phyloP scores from a whole-genome alignment of 2,797 vertebrate species.

The Sebastes taczanowskii region DNA sequence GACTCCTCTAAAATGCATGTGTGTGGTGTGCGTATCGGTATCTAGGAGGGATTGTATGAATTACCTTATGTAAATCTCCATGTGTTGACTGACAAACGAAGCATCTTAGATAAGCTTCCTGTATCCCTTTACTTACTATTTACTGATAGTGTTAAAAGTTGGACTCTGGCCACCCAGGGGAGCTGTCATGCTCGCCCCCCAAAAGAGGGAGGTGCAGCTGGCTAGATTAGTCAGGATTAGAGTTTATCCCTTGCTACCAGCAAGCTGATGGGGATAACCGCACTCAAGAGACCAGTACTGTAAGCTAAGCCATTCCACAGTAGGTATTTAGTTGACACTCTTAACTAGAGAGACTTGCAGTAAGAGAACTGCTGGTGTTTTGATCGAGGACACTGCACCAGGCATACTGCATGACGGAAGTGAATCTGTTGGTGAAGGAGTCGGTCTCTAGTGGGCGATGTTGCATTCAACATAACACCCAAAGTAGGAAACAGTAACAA shows the following conservation, averaged over 20 bases:
- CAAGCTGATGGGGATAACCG: conserved; percentile 60
- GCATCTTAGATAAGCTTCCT: background rate
- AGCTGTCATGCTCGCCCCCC: conserved; percentile 11
- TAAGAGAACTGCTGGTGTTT: background rate
- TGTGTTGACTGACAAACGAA: background rate
- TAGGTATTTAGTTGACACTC: conserved; percentile 45
- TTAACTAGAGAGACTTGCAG: conserved; percentile 1
- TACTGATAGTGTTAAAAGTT: background rate
- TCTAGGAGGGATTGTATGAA: background rate
- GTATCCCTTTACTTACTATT: background rate
- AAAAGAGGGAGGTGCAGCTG: conserved; percentile 60
- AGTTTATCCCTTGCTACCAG: conserved; percentile 61
- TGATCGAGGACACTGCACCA: background rate
- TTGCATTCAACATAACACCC: background rate
- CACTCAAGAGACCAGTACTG: conserved; percentile 42
- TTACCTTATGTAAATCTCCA: background rate
- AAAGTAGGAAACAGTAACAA: background rate
- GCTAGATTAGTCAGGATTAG: conserved; percentile 74
- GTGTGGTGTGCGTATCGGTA: background rate
- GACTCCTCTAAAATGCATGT: background rate
- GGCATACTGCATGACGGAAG: background rate
- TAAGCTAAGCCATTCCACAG: conserved; percentile 37
- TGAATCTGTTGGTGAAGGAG: background rate
- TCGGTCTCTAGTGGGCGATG: background rate
- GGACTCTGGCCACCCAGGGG: conserved; percentile 9